These are phyloP conservation scores for Hemaris fuciformis DNA, from an alignment of 2,888 invertebrate species.

Conservation along the genomic window DNA sequence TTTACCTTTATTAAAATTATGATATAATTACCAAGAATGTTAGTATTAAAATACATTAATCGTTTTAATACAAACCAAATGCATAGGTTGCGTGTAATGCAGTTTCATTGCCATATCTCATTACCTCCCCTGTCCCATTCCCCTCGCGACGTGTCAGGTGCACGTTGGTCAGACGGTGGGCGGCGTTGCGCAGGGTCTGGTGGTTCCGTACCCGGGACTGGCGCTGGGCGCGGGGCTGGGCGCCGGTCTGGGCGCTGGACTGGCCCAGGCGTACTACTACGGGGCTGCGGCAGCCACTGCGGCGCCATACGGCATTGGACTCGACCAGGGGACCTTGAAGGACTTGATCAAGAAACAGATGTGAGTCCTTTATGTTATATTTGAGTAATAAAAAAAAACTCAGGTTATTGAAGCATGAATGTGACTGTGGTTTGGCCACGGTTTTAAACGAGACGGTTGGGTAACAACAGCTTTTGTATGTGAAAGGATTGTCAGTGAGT, in stretches of 20 bases:
- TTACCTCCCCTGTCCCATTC: not conserved
- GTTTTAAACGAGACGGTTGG: too few relatives aligned
- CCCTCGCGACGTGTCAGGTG: conserved; percentile 45
- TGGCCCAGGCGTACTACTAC: conserved; percentile 83
- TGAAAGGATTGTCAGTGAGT: too few relatives aligned
- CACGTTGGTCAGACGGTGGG: conserved; percentile 52
- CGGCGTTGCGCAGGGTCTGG: conserved; percentile 58
- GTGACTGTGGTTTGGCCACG: not conserved
- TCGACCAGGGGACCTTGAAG: conserved; percentile 86
- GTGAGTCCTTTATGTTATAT: conserved; percentile 83
- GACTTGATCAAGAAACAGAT: conserved; percentile 95
- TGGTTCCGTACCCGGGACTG: conserved; percentile 61
- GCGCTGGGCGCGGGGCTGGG: conserved; percentile 44
- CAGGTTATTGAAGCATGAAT: not conserved
- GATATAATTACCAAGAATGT: too few relatives aligned
- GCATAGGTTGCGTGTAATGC: too few relatives aligned
- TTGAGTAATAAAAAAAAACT: too few relatives aligned
- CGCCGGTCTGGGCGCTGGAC: conserved; percentile 41
- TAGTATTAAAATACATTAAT: too few relatives aligned
- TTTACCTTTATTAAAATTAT: too few relatives aligned
- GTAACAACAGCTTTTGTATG: too few relatives aligned
- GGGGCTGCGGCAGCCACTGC: conserved; percentile 76
- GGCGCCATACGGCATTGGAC: conserved; percentile 74
- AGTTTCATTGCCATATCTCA: too few relatives aligned
- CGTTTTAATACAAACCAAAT: too few relatives aligned